Percentiles rank a stretch among this genome's conserved stretches.
Evolutionary conservation across 2,113 vertebrate genomes (phyloP).

Genomic region (Chlorodrepanis virens): DNA sequence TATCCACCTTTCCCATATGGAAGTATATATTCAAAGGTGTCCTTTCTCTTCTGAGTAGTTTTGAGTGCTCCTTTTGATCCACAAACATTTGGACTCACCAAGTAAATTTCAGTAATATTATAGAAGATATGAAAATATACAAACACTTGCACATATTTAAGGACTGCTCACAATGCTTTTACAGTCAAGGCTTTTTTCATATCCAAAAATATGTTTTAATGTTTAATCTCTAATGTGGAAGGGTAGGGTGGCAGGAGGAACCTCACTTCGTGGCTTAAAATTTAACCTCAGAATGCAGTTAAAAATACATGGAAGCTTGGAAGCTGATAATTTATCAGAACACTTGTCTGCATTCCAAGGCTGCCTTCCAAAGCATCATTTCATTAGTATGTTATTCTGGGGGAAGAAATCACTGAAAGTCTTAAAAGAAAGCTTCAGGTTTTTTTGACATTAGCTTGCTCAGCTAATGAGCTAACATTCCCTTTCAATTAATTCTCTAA

Average conservation of each 20-base stretch:
- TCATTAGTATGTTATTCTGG: not conserved
- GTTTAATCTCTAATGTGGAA: not conserved
- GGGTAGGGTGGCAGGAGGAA: not conserved
- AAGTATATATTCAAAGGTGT: not conserved
- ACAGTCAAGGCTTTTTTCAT: not conserved
- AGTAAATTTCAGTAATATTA: not conserved
- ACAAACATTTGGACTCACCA: not conserved
- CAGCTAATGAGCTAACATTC: slow-evolving; percentile 16
- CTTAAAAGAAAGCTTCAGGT: not conserved
- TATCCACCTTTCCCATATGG: not conserved
- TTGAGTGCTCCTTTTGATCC: not conserved
- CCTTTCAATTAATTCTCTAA: slow-evolving; percentile 51
- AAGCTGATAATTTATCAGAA: not conserved
- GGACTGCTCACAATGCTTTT: not conserved
- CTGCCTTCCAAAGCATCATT: not conserved
- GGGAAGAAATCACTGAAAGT: not conserved
- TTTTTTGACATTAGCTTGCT: not conserved
- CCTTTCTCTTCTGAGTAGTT: not conserved
- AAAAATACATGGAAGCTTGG: not conserved
- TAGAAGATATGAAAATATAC: not conserved
- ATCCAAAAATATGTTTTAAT: not conserved
- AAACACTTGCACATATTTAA: not conserved
- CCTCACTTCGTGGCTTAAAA: not conserved
- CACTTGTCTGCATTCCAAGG: not conserved
- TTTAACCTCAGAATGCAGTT: not conserved